phyloP scores from a whole-genome alignment of 2,797 vertebrate genomes.

The Xyrichtys novacula region DNA sequence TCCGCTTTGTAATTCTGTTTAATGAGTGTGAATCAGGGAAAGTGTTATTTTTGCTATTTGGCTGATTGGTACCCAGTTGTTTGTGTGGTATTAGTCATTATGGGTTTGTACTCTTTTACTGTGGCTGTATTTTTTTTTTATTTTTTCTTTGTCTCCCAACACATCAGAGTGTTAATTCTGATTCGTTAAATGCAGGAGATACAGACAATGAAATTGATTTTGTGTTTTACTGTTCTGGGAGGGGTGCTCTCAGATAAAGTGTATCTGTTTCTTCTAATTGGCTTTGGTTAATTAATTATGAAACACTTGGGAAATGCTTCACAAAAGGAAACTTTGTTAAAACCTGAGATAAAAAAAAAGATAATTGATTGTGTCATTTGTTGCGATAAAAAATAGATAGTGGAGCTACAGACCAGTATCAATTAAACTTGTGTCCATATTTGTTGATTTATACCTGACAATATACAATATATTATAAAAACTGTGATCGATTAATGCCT shows the following conservation, averaged over 20 bases:
- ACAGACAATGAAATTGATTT: conserved; percentile 50
- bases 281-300: conserved; percentile 46
- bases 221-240: conserved; percentile 40
- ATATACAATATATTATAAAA: no score
- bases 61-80: conserved; percentile 57
- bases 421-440: background rate
- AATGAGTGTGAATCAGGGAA: conserved; percentile 61
- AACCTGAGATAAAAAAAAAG: conserved; percentile 21
- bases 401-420: background rate
- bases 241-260: conserved; percentile 37
- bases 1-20: conserved; percentile 51
- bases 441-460: background rate
- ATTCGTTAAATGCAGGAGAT: conserved; percentile 53
- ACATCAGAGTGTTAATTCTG: conserved; percentile 46
- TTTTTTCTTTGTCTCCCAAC: conserved; percentile 51
- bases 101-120: conserved; percentile 38
- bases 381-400: background rate
- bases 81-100: conserved; percentile 62
- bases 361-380: conserved; percentile 8
- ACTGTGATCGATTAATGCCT: no score
- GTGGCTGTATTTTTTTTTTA: conserved; percentile 53
- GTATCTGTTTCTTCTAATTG: conserved; percentile 32
- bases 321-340: conserved; percentile 20
- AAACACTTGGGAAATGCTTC: conserved; percentile 36
- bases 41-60: conserved; percentile 53